These are phyloP conservation scores for Apotomis betuletana DNA, from an alignment of 2,888 invertebrate species.

Conservation along the genomic window DNA sequence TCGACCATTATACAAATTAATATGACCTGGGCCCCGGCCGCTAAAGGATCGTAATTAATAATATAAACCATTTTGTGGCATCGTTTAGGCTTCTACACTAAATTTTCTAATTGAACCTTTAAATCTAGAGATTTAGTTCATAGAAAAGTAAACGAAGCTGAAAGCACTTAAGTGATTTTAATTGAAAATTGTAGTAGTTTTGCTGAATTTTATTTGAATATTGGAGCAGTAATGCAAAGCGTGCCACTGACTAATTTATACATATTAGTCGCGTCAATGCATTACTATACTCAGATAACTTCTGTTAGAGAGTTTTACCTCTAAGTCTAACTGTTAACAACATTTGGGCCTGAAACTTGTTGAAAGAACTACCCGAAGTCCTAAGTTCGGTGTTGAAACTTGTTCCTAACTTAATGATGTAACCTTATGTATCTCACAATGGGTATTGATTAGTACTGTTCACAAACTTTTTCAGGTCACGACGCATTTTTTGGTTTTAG, in stretches of 20 bases:
- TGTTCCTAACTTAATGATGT: not conserved
- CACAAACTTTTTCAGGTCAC: too few relatives aligned
- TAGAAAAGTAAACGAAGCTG: slow-evolving; percentile 1
- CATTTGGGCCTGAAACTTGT: not conserved
- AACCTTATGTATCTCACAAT: not conserved
- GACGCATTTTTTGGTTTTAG: too few relatives aligned
- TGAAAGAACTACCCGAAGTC: slow-evolving; percentile 10
- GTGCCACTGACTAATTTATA: not conserved
- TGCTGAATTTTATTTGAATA: not conserved
- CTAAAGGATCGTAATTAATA: slow-evolving; percentile 7
- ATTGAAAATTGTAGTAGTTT: not conserved
- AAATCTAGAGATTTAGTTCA: not conserved
- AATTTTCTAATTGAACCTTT: slow-evolving; percentile 17
- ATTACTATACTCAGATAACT: not conserved
- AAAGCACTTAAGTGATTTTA: not conserved
- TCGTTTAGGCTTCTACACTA: slow-evolving; percentile 1
- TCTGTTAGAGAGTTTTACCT: not conserved
- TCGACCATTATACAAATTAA: slow-evolving; percentile 34
- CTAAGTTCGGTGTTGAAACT: not conserved
- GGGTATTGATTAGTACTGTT: not conserved
- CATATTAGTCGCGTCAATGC: not conserved
- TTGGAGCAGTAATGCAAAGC: not conserved
- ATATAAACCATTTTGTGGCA: slow-evolving; percentile 1
- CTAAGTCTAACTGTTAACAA: not conserved
- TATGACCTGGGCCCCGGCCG: not conserved